Base-by-base conservation (phyloP, 2,888 invertebrate genomes). In the Acanthopleura granulata region DNA sequence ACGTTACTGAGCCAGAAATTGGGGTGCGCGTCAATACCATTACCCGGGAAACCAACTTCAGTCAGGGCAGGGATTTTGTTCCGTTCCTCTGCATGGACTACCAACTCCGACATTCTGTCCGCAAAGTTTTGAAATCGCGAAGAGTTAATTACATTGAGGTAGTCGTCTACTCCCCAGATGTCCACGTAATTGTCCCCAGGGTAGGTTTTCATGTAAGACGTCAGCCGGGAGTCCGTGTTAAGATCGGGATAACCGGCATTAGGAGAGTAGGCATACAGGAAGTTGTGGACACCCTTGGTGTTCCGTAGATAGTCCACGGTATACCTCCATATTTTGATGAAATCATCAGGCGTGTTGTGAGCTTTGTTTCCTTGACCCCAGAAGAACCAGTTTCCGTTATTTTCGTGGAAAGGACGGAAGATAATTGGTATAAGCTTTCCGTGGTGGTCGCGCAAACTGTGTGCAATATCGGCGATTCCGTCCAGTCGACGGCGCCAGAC, bases 311-410 rank as follows among this genome's bases (percentile, higher is more conserved):
- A 77, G 51, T 49, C 49, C 6, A 80, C 78, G n/a, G 76, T 77
- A 49, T 77, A 76, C 29, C 72, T 74, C 71, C 66, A 80, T 9
- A 81, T 71, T 0, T 76, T 71, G 49, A 74, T 77, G 40, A 77
- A 77, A 50, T 77, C 78, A 0, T 77, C 72, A 6, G 76, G 61
- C 15, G 76, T 76, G 71, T 79, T 79, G 16, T 75, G 51, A 0
- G 74, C 75, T 25, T 72, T 70, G 18, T 51, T 72, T 22, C 72
- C 75, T 12, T 76, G 73, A 18, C 80, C 80, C 80, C 80, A 81
- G 75, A 78, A 81, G 74, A 81, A 80, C 81, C 79, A 80, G 27
- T 66, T 69, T 0, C 81, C 81, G 61, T 80, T 79, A 75, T 79
- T 78, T 72, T 81, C 81, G 57, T 81, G 80, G n/a, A 77, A 76